Evolutionary conservation across 2,888 invertebrate species (phyloP), one percentile per base, ranked within the genome.

Genomic region (Sabatieria punctata): DNA sequence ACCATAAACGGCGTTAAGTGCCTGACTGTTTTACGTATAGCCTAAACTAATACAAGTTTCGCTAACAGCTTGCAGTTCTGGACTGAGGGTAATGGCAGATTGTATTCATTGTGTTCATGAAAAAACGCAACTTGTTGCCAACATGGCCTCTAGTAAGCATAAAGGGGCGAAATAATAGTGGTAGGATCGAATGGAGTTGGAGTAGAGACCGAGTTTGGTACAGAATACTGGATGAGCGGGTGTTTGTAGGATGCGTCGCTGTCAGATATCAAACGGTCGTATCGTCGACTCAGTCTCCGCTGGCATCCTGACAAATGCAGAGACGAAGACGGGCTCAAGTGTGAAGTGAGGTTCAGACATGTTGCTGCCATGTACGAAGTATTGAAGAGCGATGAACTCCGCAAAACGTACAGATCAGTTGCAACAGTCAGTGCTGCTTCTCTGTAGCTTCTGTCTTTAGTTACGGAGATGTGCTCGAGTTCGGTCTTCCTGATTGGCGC

Each of bases 401-500:
- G 93, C 53, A 79, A 82, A 62, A 81, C 61, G 66, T 68, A 55
- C 2, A 19, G 13, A 19, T 49, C 55, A 44, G 47, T 40, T 40
- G 11, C 40, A 35, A 21, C 25, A 42, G 24, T 15, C 1, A 3
- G 19, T 27, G 25, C 19, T 26, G 22, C 25, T 21, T 42, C 22
- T 47, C 22, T n/a, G 11, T 26, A 25, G 41, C 15, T 41, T 23
- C 41, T n/a, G n/a, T n/a, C n/a, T n/a, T n/a, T n/a, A n/a, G n/a
- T n/a, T 95, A 95, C 64, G 78, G 95, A 68, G 78, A 82, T 60
- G 85, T 95, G 1, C 76, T 95, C 49, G 77, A 81, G 58, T 83
- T 86, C 66, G 95, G 95, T 23, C 72, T 95, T 59, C 95, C 95
- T 0, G 88, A 91, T 67, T 95, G 95, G 95, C 77, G 83, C 51